Conservation (phyloP, 2,888 invertebrate genomes). For the Philaethria dido region DNA sequence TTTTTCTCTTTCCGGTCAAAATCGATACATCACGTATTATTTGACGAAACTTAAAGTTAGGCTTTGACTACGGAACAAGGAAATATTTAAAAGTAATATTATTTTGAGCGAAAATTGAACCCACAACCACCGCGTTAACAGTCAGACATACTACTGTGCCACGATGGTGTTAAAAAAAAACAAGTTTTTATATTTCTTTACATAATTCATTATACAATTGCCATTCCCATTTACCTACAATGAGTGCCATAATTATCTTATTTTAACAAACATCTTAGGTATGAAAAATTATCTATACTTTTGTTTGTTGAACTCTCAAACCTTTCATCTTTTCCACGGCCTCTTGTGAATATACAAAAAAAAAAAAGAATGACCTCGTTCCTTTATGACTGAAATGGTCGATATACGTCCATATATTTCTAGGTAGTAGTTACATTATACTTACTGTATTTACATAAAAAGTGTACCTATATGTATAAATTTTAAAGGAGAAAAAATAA, state of each 20-base stretch:
- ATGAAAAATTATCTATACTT: constrained; percentile 13
- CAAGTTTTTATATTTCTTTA: not conserved
- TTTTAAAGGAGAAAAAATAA: no score
- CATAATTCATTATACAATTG: not conserved
- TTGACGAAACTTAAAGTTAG: no score
- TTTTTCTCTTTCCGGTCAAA: no score
- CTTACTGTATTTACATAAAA: not conserved
- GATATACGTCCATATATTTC: not conserved
- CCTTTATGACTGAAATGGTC: constrained; percentile 2
- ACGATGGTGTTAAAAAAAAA: not conserved
- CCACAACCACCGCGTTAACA: no score
- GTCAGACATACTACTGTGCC: no score
- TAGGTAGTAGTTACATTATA: not conserved
- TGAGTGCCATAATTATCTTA: not conserved
- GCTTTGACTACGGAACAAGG: no score
- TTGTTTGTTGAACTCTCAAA: constrained; percentile 13
- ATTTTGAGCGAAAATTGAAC: no score
- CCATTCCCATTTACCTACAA: constrained; percentile 3
- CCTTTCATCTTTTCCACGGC: constrained; percentile 19
- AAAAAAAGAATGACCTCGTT: constrained; percentile 17
- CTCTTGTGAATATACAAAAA: constrained; percentile 5
- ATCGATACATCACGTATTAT: no score
- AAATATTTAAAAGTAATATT: no score
- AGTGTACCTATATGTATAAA: no score
- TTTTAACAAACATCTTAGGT: constrained; percentile 4